Conservation (phyloP, 2,888 invertebrate genomes). For the Smittia sp. region DNA sequence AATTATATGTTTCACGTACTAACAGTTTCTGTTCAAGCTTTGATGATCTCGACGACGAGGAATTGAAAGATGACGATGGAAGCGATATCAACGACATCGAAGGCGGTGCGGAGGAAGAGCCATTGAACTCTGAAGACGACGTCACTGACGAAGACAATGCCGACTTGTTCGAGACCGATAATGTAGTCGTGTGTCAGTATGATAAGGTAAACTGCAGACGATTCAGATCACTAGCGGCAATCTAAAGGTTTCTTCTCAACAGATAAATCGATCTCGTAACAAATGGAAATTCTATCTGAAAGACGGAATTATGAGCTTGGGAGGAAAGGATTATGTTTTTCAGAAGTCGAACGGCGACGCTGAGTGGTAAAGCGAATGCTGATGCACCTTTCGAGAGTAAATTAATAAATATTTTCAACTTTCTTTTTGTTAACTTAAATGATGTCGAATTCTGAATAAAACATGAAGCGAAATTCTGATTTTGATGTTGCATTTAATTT, state of each 20-base stretch:
- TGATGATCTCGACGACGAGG: conserved; percentile 76
- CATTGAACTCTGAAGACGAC: conserved; percentile 94
- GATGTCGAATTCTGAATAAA: no score
- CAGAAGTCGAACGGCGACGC: conserved; percentile 99
- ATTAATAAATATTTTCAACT: not conserved
- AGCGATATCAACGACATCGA: conserved; percentile 61
- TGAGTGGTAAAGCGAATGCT: conserved; percentile 70
- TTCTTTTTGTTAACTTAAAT: not conserved
- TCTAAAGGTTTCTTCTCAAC: conserved; percentile 46
- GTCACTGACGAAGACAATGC: conserved; percentile 93
- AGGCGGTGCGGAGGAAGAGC: conserved; percentile 79
- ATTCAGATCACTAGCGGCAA: not conserved
- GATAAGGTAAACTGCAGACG: conserved; percentile 72
- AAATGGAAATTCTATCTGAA: conserved; percentile 99
- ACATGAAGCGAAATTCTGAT: no score
- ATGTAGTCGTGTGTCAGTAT: conserved; percentile 99
- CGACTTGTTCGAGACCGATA: conserved; percentile 97
- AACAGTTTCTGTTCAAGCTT: conserved; percentile 46
- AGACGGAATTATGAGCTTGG: conserved; percentile 99
- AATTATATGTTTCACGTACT: not conserved
- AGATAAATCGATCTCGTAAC: conserved; percentile 96
- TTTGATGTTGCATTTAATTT: no score
- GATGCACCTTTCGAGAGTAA: not conserved
- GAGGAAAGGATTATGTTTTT: conserved; percentile 97
- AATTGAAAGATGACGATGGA: conserved; percentile 58